A percentile compares a stretch with the other conserved stretches of the same genome.
These are phyloP conservation scores for Malacoctenus gilli DNA, from an alignment of 2,797 vertebrate genomes.

Conservation along the genomic window DNA sequence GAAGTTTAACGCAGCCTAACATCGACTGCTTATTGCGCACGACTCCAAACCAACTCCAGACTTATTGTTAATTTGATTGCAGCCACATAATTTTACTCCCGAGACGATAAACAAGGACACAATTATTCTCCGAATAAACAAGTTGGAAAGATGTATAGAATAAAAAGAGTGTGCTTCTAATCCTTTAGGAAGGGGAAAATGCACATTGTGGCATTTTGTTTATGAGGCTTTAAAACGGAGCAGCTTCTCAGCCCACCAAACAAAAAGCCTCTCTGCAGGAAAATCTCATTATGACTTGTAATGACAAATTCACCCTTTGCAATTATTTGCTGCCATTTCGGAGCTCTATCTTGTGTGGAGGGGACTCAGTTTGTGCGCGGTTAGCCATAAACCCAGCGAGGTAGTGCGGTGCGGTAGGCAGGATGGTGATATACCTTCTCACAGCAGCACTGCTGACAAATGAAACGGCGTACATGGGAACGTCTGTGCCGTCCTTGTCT, in stretches of 20 bases:
- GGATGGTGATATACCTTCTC: conserved; percentile 61
- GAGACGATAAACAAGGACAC: conserved; percentile 64
- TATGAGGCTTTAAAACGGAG: conserved; percentile 74
- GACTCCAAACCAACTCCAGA: conserved; percentile 47
- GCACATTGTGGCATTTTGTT: conserved; percentile 72
- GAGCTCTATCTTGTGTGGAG: conserved; percentile 69
- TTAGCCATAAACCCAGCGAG: conserved; percentile 69
- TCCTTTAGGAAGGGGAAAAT: conserved; percentile 58
- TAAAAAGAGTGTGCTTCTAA: conserved; percentile 52
- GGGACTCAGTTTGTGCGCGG: conserved; percentile 62
- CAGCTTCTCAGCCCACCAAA: conserved; percentile 63
- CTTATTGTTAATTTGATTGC: conserved; percentile 55
- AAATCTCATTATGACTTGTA: conserved; percentile 81
- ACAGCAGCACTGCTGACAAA: conserved; percentile 56
- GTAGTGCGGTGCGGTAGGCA: conserved; percentile 37
- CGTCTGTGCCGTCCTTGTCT: conserved; percentile 43
- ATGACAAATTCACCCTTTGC: conserved; percentile 80
- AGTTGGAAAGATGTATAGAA: conserved; percentile 71
- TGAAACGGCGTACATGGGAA: conserved; percentile 40
- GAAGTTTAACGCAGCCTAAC: conserved; percentile 34
- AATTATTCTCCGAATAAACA: conserved; percentile 61
- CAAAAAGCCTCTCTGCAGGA: conserved; percentile 67
- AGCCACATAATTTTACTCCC: conserved; percentile 51
- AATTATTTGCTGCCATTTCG: conserved; percentile 79
- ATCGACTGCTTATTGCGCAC: conserved; percentile 22